Evolutionary conservation across 2,888 invertebrate genomes (phyloP), one percentile per base, ranked within the genome.

Genomic region (Caenorhabditis imperialis): DNA sequence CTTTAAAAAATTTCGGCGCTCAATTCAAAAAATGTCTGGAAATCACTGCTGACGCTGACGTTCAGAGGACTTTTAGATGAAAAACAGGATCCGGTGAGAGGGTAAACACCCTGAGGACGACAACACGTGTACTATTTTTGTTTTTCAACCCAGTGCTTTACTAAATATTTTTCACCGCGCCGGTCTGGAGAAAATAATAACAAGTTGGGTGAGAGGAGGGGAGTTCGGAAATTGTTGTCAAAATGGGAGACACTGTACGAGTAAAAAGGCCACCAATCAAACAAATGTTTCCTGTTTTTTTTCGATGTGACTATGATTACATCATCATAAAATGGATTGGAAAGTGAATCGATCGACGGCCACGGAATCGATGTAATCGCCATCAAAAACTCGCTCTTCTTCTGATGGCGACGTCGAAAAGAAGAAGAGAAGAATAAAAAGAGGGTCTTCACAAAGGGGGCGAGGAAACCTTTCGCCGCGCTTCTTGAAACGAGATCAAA

Each of bases 311-410:
- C 37, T 12, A 33, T 53, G 53, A 63, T 63, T 47, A 54, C 54
- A 63, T 63, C 63, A 63, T 63, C 10, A 33, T 22, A n/a, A n/a
- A n/a, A n/a, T n/a, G n/a, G n/a, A 37, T 42, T 44, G 53, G 54
- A 63, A 63, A 54, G 63, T 54, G 63, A 63, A 63, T 63, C 53
- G 54, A 62, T 25, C 14, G 16, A 16, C 23, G 38, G 10, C 14
- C n/a, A 55, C 23, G 20, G 60, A 51, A 61, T 65, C 54, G 63
- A 65, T 65, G 63, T 38, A 54, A 63, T 63, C 63, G 63, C 10
- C 45, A n/a, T 20, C 25, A 35, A 60, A 62, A 62, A 62, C 62
- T 62, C 53, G 53, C 44, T 62, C 45, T 27, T 22, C 38, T 23
- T 25, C 25, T 25, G 16, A 25, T n/a, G 27, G 5, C 30, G 20